Evolutionary conservation across 2,797 vertebrate species (phyloP).

Genomic region (Phataginus tricuspis): DNA sequence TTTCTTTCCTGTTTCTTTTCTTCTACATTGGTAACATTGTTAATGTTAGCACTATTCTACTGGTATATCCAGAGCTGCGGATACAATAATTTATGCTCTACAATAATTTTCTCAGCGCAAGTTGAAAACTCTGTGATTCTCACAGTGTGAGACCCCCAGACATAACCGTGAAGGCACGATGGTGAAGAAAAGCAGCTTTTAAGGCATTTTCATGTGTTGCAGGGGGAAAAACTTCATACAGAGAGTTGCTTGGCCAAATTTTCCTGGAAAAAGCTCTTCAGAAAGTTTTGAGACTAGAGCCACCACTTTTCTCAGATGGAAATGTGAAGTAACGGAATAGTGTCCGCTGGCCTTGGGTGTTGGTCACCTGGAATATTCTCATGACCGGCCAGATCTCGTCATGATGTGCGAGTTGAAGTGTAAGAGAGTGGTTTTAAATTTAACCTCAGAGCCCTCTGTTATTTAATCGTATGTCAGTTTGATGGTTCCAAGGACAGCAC

Average conservation of each 20-base stretch:
- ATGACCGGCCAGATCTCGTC: conserved; percentile 71
- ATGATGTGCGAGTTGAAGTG: conserved; percentile 83
- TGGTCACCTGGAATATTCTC: conserved; percentile 73
- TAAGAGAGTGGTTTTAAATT: conserved; percentile 86
- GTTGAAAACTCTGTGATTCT: neutral
- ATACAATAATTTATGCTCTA: neutral
- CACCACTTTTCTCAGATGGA: neutral
- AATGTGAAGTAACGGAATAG: neutral
- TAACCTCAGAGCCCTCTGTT: conserved; percentile 83
- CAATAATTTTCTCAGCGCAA: neutral
- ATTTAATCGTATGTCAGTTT: conserved; percentile 87
- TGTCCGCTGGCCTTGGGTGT: conserved; percentile 62
- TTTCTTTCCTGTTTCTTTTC: neutral
- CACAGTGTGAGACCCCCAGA: neutral
- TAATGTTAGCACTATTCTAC: neutral
- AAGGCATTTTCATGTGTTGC: neutral
- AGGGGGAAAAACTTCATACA: neutral
- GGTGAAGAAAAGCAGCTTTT: neutral
- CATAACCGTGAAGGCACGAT: neutral
- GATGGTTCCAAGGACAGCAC: conserved; percentile 86
- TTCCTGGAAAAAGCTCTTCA: conserved; percentile 20
- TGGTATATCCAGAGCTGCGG: neutral
- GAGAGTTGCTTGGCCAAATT: conserved; percentile 26
- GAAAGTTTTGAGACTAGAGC: neutral
- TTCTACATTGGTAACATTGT: neutral